Evolutionary conservation across 2,888 invertebrate genomes (phyloP).

Genomic region (Adineta ricciae): DNA sequence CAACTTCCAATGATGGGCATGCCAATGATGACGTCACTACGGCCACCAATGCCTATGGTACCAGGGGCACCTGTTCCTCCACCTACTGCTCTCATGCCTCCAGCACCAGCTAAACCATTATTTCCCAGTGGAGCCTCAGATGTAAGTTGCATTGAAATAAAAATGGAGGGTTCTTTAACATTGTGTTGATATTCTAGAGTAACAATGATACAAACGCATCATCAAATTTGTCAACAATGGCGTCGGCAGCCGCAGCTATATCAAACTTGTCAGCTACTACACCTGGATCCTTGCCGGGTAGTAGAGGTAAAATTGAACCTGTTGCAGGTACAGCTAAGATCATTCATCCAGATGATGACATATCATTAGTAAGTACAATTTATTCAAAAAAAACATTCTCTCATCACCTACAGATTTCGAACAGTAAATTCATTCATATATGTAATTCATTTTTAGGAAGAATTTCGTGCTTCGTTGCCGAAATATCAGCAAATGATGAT

Average conservation of each 20-base stretch:
- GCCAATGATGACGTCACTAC: neutral
- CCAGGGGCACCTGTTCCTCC: neutral
- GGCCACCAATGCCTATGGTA: slow-evolving; percentile 5
- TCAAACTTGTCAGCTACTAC: neutral
- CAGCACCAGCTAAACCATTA: neutral
- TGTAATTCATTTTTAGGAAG: neutral
- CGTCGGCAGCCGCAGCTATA: neutral
- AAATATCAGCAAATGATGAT: slow-evolving; percentile 11
- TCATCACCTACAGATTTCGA: too few species aligned
- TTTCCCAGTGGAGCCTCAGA: neutral
- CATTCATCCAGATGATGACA: slow-evolving; percentile 33
- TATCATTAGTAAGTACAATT: slow-evolving; percentile 23
- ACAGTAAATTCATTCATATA: too few species aligned
- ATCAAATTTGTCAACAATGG: neutral
- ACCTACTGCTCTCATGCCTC: neutral
- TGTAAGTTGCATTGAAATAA: neutral
- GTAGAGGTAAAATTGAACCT: neutral
- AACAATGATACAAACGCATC: neutral
- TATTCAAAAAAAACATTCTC: neutral
- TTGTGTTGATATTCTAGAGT: neutral
- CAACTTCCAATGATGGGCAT: neutral
- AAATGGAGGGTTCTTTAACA: too few species aligned
- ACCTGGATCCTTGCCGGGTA: neutral
- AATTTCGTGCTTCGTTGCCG: slow-evolving; percentile 9
- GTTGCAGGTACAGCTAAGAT: neutral